Base-by-base conservation (phyloP, 1,140 invertebrate species). In the Drosophila lacertosa region DNA sequence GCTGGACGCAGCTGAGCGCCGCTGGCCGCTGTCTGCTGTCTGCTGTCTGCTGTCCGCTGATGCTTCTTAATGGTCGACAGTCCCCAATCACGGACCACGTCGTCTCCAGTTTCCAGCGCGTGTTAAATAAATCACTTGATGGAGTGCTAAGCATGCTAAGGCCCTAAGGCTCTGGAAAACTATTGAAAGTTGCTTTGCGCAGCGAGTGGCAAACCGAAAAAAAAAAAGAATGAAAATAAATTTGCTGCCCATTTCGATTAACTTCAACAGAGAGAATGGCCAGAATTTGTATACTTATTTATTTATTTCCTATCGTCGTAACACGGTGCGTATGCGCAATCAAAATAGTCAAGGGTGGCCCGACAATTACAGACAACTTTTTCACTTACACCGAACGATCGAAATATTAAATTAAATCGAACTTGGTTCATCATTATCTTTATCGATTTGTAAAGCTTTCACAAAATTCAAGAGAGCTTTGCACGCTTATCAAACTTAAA, bases 41-140 rank as follows among this genome's bases (percentile, higher is more conserved):
- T n/a, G n/a, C n/a, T n/a, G n/a, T n/a, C 44, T 51, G 62, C 51
- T 59, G 70, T 45, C 20, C 35, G 35, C 26, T 29, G 62, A 54
- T 66, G 55, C 55, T 74, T 77, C 82, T 81, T 86, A 88, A 86
- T 86, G 77, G 67, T 60, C 48, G 37, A 33, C 16, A 44, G 54
- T 59, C 53, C 45, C 24, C 59, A 33, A 13, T 55, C 35, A 18
- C 18, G 15, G 16, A 16, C 11, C 42, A 29, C 32, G 20, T 5
- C 24, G 13, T 47, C 26, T 9, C 10, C 13, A 15, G 6, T 15
- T 26, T 11, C n/a, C 13, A 57, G 58, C 80, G 63, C 80, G 80
- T 84, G 81, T 84, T 86, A 67, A 81, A 86, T 84, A 84, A 86
- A 84, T 84, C 81, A 86, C 81, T 84, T 86, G 74, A 77, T 84